Percentiles rank a stretch among this genome's conserved stretches.
phyloP scores from a whole-genome alignment of 1,140 invertebrate species.

The Drosophila lacteicornis region DNA sequence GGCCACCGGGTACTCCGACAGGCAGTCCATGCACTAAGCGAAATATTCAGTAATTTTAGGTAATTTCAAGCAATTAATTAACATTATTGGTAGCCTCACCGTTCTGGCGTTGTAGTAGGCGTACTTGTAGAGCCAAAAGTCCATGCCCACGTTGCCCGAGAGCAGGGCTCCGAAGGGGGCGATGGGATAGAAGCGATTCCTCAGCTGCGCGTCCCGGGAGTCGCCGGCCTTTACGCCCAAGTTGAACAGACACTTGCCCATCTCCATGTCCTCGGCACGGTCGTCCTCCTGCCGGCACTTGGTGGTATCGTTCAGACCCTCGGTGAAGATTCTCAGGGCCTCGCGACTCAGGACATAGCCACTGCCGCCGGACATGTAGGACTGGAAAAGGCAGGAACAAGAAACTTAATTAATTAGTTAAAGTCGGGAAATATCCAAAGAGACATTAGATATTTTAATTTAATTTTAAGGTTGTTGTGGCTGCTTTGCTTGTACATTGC shows the following conservation, averaged over 20 bases:
- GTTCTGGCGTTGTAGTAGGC: constrained; percentile 89
- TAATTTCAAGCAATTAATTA: no score
- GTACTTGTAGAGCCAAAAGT: constrained; percentile 62
- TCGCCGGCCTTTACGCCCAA: constrained; percentile 94
- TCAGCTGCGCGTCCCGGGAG: constrained; percentile 91
- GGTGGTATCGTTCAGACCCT: constrained; percentile 86
- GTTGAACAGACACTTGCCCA: constrained; percentile 94
- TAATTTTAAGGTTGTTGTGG: no score
- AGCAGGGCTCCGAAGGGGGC: constrained; percentile 40
- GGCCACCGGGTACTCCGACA: constrained; percentile 97
- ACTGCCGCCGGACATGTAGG: constrained; percentile 97
- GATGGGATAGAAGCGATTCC: constrained; percentile 90
- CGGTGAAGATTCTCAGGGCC: constrained; percentile 90
- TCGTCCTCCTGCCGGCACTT: constrained; percentile 85
- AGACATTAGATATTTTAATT: no score
- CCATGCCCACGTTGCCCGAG: constrained; percentile 33
- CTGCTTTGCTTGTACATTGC: no score
- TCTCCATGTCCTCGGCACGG: constrained; percentile 94
- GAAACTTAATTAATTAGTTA: no score
- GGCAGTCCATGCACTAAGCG: constrained; percentile 94
- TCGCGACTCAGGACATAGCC: constrained; percentile 95
- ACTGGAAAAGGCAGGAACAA: constrained; percentile 85
- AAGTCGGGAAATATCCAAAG: no score
- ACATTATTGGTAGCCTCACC: constrained; percentile 22
- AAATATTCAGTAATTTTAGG: background rate